phyloP scores from a whole-genome alignment of 2,797 vertebrate species.

The Diplodus puntazzo region DNA sequence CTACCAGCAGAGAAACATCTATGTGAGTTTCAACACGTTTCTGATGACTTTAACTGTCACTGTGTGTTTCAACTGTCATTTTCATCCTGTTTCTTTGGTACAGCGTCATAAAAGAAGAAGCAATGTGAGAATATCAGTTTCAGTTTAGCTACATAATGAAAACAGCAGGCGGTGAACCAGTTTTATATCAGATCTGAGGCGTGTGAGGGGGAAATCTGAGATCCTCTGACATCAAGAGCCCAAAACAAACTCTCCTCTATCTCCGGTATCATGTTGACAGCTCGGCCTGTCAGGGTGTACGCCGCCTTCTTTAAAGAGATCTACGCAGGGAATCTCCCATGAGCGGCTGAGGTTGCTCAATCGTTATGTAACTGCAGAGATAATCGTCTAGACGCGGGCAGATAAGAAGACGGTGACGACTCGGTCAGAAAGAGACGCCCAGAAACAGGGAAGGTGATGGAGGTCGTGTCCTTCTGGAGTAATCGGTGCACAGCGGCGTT shows the following conservation, averaged over 20 bases:
- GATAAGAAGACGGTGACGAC: not conserved
- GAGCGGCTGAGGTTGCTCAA: not conserved
- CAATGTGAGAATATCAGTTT: not conserved
- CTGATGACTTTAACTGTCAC: not conserved
- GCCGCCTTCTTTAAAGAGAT: not conserved
- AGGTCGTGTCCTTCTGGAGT: not conserved
- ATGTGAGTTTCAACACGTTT: constrained; percentile 86
- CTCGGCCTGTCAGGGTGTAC: constrained; percentile 8
- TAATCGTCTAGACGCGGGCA: constrained; percentile 11
- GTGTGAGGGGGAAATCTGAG: not conserved
- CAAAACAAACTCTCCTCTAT: accelerated
- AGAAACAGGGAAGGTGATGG: not conserved
- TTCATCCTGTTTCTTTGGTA: too few relatives aligned
- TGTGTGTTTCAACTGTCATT: not conserved
- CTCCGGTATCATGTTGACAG: not conserved
- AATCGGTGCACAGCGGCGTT: not conserved
- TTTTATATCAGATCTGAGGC: not conserved
- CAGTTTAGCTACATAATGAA: not conserved
- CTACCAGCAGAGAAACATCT: constrained; percentile 92
- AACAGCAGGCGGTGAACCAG: not conserved
- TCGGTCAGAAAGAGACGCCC: not conserved
- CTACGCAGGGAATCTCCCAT: constrained; percentile 2
- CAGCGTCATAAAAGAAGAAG: not conserved
- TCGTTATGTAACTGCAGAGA: constrained; percentile 7
- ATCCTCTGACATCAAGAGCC: not conserved